Conservation (phyloP, 2,888 invertebrate genomes). For the Trissolcus brochymenae region DNA sequence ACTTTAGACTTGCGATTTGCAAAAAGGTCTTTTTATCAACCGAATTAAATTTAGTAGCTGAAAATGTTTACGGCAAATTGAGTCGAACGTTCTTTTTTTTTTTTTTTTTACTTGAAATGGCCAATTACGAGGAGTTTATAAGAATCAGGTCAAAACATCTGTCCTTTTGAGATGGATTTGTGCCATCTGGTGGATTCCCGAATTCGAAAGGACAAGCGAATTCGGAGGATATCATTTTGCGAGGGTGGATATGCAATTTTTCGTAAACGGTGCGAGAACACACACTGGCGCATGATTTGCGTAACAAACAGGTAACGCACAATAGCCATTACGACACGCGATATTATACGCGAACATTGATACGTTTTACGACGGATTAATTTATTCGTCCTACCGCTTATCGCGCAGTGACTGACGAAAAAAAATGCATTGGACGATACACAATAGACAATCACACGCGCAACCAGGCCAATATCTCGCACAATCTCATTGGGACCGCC, state of each 20-base stretch:
- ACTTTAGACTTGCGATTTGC: no score
- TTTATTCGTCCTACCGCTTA: conserved; percentile 60
- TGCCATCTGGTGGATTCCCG: no score
- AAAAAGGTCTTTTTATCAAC: no score
- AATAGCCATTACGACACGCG: conserved; percentile 57
- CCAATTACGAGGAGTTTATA: no score
- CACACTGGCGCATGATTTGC: conserved; percentile 50
- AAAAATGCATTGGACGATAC: conserved; percentile 50
- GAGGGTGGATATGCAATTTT: conserved; percentile 1
- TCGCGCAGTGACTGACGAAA: conserved; percentile 45
- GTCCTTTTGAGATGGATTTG: no score
- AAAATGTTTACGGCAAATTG: no score
- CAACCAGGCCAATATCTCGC: conserved; percentile 54
- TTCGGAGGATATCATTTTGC: no score
- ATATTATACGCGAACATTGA: conserved; percentile 52
- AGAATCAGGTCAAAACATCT: no score
- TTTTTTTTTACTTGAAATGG: no score
- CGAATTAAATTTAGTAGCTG: no score
- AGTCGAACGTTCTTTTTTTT: no score
- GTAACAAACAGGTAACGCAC: conserved; percentile 54
- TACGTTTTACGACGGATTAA: conserved; percentile 58
- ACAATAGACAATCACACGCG: conserved; percentile 55
- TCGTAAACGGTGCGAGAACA: conserved; percentile 21
- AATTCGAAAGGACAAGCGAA: no score
- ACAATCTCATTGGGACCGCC: conserved; percentile 40